Evolutionary conservation across 2,797 vertebrate genomes (phyloP), one percentile per base, ranked within the genome.

Genomic region (Pangasius mekongensis): DNA sequence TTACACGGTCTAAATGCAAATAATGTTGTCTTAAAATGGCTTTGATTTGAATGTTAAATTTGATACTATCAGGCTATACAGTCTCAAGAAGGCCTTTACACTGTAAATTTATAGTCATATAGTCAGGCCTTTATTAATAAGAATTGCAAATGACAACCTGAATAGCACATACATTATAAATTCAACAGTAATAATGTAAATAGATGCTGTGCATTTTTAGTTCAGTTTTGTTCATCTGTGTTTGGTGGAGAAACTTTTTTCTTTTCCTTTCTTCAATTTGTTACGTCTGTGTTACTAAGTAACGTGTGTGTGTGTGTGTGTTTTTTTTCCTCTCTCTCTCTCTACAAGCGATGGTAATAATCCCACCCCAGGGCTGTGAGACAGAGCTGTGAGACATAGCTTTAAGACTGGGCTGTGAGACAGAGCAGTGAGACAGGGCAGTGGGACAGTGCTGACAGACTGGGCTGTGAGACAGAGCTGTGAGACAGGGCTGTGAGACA

Each of bases 211-310:
- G n/a, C 22, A 54, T 85, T 43, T 56, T 36, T n/a, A 74, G 69
- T 74, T 74, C 33, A 85, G 52, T 36, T 5, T n/a, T 39, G 20
- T 22, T 20, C 66, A 16, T 74, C 36, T 56, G 16, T 43, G 84
- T 74, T 74, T 24, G 3, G 30, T 60, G 52, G 36, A 73, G 33
- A 73, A 74, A 73, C 52, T n/a, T n/a, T 30, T 67, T 6, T 18
- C 11, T 2, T 1, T 2, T 1, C 2, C 54, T 60, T 74, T 85
- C 54, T 62, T 85, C 36, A 58, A 11, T 85, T n/a, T 74, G 84
- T 60, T 85, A 74, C 84, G 84, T 74, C 69, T 74, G 84, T 85
- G 84, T 85, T 85, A 20, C 84, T 74, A 47, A 58, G 84, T n/a
- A 74, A 74, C 84, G 66, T 76, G 84, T 85, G 83, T 85, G 83